Conservation (phyloP, 2,888 invertebrate species). For the Caenorhabditis doughertyi region DNA sequence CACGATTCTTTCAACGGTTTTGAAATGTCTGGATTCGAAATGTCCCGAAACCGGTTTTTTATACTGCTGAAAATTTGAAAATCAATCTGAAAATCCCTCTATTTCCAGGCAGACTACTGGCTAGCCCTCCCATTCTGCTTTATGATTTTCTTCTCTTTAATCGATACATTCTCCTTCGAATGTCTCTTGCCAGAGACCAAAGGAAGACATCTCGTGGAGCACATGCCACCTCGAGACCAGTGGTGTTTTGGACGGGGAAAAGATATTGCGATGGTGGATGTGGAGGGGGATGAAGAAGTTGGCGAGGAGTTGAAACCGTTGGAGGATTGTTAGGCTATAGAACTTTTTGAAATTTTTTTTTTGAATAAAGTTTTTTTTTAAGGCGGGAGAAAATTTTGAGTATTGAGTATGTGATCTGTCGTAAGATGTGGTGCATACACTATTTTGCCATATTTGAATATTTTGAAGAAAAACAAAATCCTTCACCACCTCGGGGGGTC, state of each 20-base stretch:
- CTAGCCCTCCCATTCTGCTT: conserved; percentile 75
- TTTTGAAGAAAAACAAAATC: too few species aligned
- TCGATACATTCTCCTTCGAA: conserved; percentile 72
- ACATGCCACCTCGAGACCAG: conserved; percentile 73
- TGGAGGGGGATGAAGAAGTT: conserved; percentile 20
- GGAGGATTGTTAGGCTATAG: not conserved
- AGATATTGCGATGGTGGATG: not conserved
- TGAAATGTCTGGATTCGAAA: too few species aligned
- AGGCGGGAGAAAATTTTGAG: too few species aligned
- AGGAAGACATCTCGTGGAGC: conserved; percentile 73
- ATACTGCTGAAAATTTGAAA: too few species aligned
- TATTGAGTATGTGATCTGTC: too few species aligned
- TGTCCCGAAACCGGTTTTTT: too few species aligned
- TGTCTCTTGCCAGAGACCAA: conserved; percentile 78
- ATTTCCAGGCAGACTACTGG: conserved; percentile 73
- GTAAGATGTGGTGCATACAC: too few species aligned
- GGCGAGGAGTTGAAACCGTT: conserved; percentile 7
- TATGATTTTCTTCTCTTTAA: conserved; percentile 70
- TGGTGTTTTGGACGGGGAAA: conserved; percentile 63
- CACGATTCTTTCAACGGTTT: too few species aligned
- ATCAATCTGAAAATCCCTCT: not conserved
- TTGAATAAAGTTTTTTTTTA: not conserved
- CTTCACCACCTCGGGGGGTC: too few species aligned
- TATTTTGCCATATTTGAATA: too few species aligned
- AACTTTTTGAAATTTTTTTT: not conserved